Percentiles rank a stretch among this genome's conserved stretches.
These are phyloP conservation scores for Conopomorpha cramerella DNA, from an alignment of 1,140 invertebrate genomes.

Conservation along the genomic window DNA sequence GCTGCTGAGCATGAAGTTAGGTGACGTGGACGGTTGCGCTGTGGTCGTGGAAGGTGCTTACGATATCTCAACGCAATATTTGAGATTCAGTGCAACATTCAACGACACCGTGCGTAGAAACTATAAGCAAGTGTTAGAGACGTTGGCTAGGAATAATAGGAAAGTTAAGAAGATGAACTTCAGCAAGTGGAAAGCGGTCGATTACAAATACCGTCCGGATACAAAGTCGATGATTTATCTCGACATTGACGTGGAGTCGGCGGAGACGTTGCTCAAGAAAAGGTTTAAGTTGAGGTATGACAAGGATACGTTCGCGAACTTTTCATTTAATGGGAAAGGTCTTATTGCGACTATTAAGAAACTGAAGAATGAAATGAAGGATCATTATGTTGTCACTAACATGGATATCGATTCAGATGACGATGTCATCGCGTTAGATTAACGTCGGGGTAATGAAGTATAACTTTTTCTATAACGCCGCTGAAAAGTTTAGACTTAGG, in stretches of 20 bases:
- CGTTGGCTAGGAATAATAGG: no score
- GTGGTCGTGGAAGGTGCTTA: constrained; percentile 23
- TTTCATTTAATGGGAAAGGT: constrained; percentile 7
- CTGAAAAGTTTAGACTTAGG: no score
- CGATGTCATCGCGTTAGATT: no score
- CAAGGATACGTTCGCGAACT: constrained; percentile 11
- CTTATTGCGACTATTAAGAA: constrained; percentile 22
- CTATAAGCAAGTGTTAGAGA: no score
- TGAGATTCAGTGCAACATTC: constrained; percentile 14
- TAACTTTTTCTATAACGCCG: no score
- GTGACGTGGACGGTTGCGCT: constrained; percentile 16
- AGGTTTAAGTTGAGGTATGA: constrained; percentile 28
- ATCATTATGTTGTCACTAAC: constrained; percentile 33
- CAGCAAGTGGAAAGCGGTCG: constrained; percentile 25
- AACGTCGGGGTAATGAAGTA: no score
- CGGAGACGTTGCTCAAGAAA: constrained; percentile 22
- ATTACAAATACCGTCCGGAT: neutral
- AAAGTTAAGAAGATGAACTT: constrained; percentile 37
- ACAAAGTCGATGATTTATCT: constrained; percentile 11
- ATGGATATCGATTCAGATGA: constrained; percentile 29
- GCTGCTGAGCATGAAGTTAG: constrained; percentile 17
- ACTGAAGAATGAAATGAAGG: constrained; percentile 22
- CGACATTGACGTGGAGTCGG: constrained; percentile 35
- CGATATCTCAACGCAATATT: constrained; percentile 15
- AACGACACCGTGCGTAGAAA: constrained; percentile 12